Percentiles rank a stretch among this genome's conserved stretches.
phyloP scores from a whole-genome alignment of 2,113 vertebrate species.

The Melanerpes aurifrons region DNA sequence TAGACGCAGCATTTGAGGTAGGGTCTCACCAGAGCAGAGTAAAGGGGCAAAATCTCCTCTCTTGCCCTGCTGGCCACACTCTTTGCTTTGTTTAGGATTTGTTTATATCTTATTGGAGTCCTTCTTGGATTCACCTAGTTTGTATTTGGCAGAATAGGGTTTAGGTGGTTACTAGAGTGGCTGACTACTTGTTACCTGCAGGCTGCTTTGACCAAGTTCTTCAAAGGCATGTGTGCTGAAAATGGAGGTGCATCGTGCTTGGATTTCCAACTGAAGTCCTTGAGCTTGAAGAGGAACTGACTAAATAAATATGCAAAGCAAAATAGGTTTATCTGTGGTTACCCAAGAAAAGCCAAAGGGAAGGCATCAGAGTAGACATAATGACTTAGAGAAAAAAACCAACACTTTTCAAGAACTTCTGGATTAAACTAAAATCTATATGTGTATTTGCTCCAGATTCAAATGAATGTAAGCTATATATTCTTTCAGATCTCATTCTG shows the following conservation, averaged over 20 bases:
- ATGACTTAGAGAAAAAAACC: not conserved
- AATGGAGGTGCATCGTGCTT: not conserved
- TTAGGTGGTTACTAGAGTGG: not conserved
- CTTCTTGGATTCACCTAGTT: not conserved
- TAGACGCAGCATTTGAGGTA: too few relatives aligned
- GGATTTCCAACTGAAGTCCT: not conserved
- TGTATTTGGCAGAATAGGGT: not conserved
- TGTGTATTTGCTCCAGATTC: not conserved
- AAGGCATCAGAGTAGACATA: not conserved
- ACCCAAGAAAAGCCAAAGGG: not conserved
- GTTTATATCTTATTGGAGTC: too few relatives aligned
- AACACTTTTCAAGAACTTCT: not conserved
- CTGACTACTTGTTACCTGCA: accelerated
- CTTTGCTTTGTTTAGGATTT: not conserved
- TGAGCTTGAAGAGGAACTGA: not conserved
- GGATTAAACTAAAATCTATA: not conserved
- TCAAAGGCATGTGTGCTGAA: not conserved
- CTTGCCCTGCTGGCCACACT: too few relatives aligned
- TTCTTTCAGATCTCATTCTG: not conserved
- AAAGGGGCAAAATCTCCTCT: too few relatives aligned
- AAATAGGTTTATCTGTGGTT: not conserved
- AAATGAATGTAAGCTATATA: not conserved
- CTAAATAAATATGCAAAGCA: not conserved
- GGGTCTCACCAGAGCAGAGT: too few relatives aligned
- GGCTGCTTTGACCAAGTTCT: not conserved